phyloP scores from a whole-genome alignment of 2,113 vertebrate genomes.

The Carlito syrichta region DNA sequence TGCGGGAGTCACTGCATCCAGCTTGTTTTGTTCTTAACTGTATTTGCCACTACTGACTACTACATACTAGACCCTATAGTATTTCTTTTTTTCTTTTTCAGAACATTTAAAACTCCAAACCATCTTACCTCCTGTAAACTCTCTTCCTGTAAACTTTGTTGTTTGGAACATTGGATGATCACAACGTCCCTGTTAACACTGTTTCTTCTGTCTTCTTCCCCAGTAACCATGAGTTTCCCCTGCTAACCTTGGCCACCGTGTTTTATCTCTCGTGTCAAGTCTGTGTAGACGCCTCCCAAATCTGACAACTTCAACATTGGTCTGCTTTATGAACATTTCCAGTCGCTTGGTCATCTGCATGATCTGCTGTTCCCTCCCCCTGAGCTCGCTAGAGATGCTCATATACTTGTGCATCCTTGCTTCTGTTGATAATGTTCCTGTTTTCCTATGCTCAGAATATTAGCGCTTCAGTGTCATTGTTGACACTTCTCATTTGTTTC shows the following conservation, averaged over 20 bases:
- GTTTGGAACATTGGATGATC: not conserved
- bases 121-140: not conserved
- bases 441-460: not conserved
- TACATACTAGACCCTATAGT: not conserved
- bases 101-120: not conserved
- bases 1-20: too few species aligned
- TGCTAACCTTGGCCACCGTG: not conserved
- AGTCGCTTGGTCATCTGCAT: not conserved
- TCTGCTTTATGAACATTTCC: conserved; percentile 4
- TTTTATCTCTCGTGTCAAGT: not conserved
- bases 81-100: not conserved
- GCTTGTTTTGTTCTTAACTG: not conserved
- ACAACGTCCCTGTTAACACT: not conserved
- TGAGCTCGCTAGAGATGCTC: not conserved
- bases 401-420: not conserved
- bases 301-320: not conserved
- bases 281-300: not conserved
- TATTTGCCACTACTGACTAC: not conserved
- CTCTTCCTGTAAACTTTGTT: not conserved
- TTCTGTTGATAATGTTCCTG: not conserved
- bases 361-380: not conserved
- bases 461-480: not conserved
- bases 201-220: not conserved
- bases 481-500: not conserved
- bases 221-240: not conserved